Conservation (phyloP, 2,888 invertebrate species). For the Lycia hirtaria region DNA sequence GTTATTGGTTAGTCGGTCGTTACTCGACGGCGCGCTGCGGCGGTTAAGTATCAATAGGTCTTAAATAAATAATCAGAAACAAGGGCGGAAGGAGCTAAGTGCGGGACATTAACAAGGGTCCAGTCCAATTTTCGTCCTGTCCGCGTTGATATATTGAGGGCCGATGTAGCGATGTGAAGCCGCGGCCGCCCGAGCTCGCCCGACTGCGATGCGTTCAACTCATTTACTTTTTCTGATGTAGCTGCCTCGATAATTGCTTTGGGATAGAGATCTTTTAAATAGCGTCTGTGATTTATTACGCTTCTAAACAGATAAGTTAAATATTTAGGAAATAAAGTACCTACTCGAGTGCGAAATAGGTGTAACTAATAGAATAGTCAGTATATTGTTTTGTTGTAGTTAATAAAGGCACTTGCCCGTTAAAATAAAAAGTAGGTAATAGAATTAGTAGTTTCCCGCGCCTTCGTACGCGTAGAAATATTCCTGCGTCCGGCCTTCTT, state of each 20-base stretch:
- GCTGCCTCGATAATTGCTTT: slow-evolving; percentile 49
- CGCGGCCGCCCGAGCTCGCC: slow-evolving; percentile 31
- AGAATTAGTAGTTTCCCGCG: too few relatives aligned
- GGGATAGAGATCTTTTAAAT: slow-evolving; percentile 22
- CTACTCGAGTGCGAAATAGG: too few relatives aligned
- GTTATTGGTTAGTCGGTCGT: slow-evolving; percentile 24
- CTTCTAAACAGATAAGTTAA: too few relatives aligned
- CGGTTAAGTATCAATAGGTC: slow-evolving; percentile 71
- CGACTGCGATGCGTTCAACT: slow-evolving; percentile 56
- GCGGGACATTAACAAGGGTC: slow-evolving; percentile 84
- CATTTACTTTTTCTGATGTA: slow-evolving; percentile 68
- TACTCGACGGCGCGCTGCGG: slow-evolving; percentile 17
- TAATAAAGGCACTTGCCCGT: too few relatives aligned
- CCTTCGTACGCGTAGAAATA: too few relatives aligned
- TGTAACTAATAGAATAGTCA: too few relatives aligned
- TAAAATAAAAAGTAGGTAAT: too few relatives aligned
- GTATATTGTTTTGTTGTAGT: too few relatives aligned
- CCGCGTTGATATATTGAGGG: slow-evolving; percentile 83
- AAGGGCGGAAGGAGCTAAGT: slow-evolving; percentile 78
- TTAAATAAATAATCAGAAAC: slow-evolving; percentile 83
- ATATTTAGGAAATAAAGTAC: too few relatives aligned
- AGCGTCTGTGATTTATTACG: neutral
- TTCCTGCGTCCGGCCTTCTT: too few relatives aligned
- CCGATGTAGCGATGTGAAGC: slow-evolving; percentile 67
- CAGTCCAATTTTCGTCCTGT: slow-evolving; percentile 85